Evolutionary conservation across 2,797 vertebrate genomes (phyloP).

Genomic region (Brachymystax lenok): DNA sequence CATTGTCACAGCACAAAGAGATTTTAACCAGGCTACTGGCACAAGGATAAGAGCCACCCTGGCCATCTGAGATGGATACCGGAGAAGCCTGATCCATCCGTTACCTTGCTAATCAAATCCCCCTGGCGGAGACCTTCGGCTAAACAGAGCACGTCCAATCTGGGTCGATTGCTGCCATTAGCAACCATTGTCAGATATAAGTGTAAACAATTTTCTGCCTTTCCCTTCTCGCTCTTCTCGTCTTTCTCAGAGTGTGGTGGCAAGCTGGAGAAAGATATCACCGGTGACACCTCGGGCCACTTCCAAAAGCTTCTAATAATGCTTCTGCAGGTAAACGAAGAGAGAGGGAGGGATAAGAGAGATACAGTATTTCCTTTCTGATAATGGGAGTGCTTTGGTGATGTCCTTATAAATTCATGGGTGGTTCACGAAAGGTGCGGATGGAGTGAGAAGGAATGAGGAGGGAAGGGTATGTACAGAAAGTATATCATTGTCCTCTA

Average conservation of each 20-base stretch:
- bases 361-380: conserved; percentile 39
- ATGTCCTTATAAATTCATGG: conserved; percentile 64
- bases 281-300: conserved; percentile 87
- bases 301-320: conserved; percentile 91
- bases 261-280: conserved; percentile 89
- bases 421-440: conserved; percentile 11
- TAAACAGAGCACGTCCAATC: conserved; percentile 23
- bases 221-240: conserved; percentile 45
- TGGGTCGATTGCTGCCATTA: conserved; percentile 45
- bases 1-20: not conserved
- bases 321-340: conserved; percentile 86
- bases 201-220: conserved; percentile 34
- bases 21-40: not conserved
- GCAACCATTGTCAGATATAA: conserved; percentile 20
- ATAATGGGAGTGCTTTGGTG: conserved; percentile 55
- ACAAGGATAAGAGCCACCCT: conserved; percentile 24
- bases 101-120: conserved; percentile 52
- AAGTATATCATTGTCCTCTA: not conserved
- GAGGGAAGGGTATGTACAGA: not conserved
- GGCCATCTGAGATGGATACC: conserved; percentile 44
- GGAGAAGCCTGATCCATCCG: conserved; percentile 37
- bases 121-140: conserved; percentile 29
- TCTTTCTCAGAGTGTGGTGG: conserved; percentile 84
- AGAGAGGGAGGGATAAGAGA: not conserved
- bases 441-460: conserved; percentile 12